Percentiles rank a stretch among this genome's conserved stretches.
Conservation (phyloP, 1,140 invertebrate species). For the Hyposmocoma kahamanoa region DNA sequence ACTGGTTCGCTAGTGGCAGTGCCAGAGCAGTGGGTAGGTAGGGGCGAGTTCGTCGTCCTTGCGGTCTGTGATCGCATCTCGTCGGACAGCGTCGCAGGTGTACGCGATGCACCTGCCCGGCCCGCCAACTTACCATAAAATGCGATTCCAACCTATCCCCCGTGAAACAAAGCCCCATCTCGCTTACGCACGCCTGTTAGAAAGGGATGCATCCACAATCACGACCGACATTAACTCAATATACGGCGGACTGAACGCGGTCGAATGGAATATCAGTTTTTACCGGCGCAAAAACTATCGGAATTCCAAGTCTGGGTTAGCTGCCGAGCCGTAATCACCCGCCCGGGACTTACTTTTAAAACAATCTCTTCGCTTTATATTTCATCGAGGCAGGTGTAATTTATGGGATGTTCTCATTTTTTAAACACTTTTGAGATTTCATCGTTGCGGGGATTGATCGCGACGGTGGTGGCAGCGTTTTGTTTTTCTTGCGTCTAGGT, state of each 20-base stretch:
- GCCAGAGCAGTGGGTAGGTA: slow-evolving; percentile 31
- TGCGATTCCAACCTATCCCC: slow-evolving; percentile 55
- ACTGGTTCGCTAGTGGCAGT: slow-evolving; percentile 12
- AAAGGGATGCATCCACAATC: slow-evolving; percentile 47
- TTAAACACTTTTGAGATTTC: slow-evolving; percentile 54
- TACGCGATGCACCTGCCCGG: slow-evolving; percentile 60
- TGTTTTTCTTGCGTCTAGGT: slow-evolving; percentile 66
- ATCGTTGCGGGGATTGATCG: slow-evolving; percentile 38
- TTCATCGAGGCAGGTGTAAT: slow-evolving; percentile 59
- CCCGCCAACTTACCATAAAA: slow-evolving; percentile 63
- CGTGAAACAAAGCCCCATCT: slow-evolving; percentile 42
- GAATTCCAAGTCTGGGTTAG: slow-evolving; percentile 57
- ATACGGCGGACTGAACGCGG: slow-evolving; percentile 50
- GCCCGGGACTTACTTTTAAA: slow-evolving; percentile 57
- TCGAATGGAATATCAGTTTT: slow-evolving; percentile 67
- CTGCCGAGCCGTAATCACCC: slow-evolving; percentile 51
- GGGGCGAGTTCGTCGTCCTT: slow-evolving; percentile 31
- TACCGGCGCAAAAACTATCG: slow-evolving; percentile 69
- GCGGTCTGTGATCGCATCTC: slow-evolving; percentile 30
- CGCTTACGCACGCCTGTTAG: slow-evolving; percentile 24
- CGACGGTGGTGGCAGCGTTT: slow-evolving; percentile 45
- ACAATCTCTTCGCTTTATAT: slow-evolving; percentile 60
- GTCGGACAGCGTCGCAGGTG: slow-evolving; percentile 50
- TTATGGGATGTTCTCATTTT: slow-evolving; percentile 44
- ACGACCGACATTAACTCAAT: slow-evolving; percentile 64